Percentiles rank a stretch among this genome's conserved stretches.
These are phyloP conservation scores for Neocloeon triangulifer DNA, from an alignment of 1,140 invertebrate genomes.

Conservation along the genomic window DNA sequence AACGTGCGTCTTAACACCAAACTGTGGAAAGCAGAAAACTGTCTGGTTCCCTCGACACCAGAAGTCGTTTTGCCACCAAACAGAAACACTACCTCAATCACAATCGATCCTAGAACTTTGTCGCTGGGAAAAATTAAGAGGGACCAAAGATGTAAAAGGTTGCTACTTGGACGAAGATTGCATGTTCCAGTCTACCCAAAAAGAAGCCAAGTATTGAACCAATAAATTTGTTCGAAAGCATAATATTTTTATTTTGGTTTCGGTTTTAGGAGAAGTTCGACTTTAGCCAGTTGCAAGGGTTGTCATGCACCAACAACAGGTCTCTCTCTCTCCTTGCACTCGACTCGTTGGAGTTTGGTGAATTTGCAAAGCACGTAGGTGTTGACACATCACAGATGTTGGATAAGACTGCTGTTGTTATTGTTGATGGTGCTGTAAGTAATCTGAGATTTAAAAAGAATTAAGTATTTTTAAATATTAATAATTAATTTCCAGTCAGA, in stretches of 20 bases:
- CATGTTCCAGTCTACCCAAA: constrained; percentile 15
- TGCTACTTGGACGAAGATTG: constrained; percentile 17
- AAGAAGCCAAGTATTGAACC: too few species aligned
- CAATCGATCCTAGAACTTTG: too few species aligned
- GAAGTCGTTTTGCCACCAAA: too few species aligned
- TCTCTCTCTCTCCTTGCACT: constrained; percentile 43
- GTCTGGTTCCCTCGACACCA: too few species aligned
- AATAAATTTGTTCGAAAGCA: too few species aligned
- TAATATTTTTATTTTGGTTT: too few species aligned
- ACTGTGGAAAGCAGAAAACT: too few species aligned
- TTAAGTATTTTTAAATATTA: too few species aligned
- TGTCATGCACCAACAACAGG: constrained; percentile 33
- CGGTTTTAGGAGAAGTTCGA: too few species aligned
- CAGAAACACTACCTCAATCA: too few species aligned
- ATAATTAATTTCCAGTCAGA: constrained; percentile 16
- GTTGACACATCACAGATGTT: constrained; percentile 30
- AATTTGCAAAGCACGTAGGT: constrained; percentile 49
- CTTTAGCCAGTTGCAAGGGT: constrained; percentile 14
- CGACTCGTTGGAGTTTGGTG: constrained; percentile 39
- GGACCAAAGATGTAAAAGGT: constrained; percentile 16
- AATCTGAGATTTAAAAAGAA: constrained; percentile 4
- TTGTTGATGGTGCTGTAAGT: constrained; percentile 45
- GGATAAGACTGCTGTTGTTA: constrained; percentile 42
- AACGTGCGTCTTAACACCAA: too few species aligned
- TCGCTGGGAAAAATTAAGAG: too few species aligned